Evolutionary conservation across 2,888 invertebrate genomes (phyloP).

Genomic region (Drosophila antonietae): DNA sequence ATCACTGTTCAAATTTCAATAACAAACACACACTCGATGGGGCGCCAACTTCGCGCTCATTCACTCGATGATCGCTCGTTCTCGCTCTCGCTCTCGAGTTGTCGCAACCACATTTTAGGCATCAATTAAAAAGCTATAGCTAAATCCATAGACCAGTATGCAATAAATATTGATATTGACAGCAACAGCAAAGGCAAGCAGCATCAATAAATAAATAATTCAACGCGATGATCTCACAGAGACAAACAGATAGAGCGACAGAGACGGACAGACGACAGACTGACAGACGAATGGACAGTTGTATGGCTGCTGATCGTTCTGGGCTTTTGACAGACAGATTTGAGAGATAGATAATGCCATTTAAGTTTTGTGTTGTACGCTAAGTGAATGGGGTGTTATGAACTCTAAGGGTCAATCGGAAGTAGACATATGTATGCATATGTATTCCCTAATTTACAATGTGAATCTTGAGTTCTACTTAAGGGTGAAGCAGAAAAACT

Average conservation of each 20-base stretch:
- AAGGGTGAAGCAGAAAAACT: background rate
- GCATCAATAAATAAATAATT: constrained; percentile 70
- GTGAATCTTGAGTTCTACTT: background rate
- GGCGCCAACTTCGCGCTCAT: constrained; percentile 45
- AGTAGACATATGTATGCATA: background rate
- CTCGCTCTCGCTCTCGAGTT: constrained; percentile 37
- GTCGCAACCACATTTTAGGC: constrained; percentile 72
- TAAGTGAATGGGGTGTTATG: background rate
- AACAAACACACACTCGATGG: constrained; percentile 37
- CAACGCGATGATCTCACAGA: constrained; percentile 73
- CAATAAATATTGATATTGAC: constrained; percentile 60
- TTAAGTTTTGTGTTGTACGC: constrained; percentile 8
- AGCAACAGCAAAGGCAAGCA: constrained; percentile 39
- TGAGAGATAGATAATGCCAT: constrained; percentile 52
- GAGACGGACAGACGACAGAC: constrained; percentile 10
- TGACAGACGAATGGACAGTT: constrained; percentile 44
- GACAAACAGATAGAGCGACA: constrained; percentile 17
- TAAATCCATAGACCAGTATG: constrained; percentile 20
- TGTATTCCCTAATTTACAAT: background rate
- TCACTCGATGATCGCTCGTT: background rate
- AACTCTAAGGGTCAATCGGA: too few relatives aligned
- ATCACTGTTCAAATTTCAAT: constrained; percentile 61
- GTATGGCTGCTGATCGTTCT: constrained; percentile 65
- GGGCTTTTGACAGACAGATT: constrained; percentile 46
- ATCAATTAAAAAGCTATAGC: constrained; percentile 63